Evolutionary conservation across 2,113 vertebrate genomes (phyloP).

Genomic region (Agapornis roseicollis): DNA sequence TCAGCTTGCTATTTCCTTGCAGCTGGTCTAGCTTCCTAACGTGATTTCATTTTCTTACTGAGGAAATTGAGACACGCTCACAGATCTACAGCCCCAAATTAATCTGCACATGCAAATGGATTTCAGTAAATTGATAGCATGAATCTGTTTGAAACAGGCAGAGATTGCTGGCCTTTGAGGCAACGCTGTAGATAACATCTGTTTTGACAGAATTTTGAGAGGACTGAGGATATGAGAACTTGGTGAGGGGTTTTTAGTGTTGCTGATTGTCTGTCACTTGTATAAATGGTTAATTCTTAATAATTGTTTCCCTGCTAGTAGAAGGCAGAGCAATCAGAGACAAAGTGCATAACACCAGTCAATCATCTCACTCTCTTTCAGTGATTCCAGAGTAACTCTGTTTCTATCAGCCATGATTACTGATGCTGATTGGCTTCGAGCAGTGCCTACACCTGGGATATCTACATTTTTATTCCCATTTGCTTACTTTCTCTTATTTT

Average conservation of each 20-base stretch:
- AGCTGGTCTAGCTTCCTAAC: not conserved
- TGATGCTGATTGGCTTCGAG: not conserved
- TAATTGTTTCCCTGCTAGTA: not conserved
- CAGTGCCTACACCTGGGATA: not conserved
- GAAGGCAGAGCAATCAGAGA: not conserved
- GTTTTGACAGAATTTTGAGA: not conserved
- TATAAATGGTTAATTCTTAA: not conserved
- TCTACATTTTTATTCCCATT: not conserved
- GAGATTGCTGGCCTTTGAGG: not conserved
- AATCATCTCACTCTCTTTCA: not conserved
- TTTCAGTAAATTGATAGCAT: not conserved
- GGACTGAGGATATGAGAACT: not conserved
- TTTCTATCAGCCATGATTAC: not conserved
- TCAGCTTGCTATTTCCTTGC: not conserved
- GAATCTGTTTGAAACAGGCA: not conserved
- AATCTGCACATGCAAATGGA: constrained; percentile 22
- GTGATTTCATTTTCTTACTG: not conserved
- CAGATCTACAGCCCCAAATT: not conserved
- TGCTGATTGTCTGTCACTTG: not conserved
- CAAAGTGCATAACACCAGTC: not conserved
- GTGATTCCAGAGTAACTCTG: not conserved
- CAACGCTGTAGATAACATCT: not conserved
- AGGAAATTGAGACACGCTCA: not conserved
- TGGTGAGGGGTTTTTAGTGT: not conserved
- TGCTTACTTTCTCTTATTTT: not conserved